phyloP scores from a whole-genome alignment of 2,888 invertebrate species.

The Eupithecia centaureata region DNA sequence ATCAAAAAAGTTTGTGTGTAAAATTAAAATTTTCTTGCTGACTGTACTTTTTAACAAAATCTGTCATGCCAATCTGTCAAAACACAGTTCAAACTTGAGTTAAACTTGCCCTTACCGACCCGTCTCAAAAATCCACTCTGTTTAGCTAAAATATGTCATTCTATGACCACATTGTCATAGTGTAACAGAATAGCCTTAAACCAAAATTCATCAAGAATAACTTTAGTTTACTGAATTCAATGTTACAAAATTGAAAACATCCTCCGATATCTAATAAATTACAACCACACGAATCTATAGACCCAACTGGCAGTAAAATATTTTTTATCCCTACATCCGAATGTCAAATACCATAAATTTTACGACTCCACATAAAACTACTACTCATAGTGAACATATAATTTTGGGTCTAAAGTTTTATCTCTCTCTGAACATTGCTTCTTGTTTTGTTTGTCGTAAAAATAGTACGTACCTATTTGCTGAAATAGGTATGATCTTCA shows the following conservation, averaged over 20 bases:
- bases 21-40: no score
- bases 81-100: no score
- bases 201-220: not conserved
- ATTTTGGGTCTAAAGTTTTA: conserved; percentile 37
- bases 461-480: not conserved
- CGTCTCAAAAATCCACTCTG: no score
- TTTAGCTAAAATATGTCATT: no score
- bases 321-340: conserved; percentile 44
- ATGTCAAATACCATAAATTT: conserved; percentile 46
- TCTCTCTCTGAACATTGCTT: conserved; percentile 19
- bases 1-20: no score
- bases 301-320: conserved; percentile 39
- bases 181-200: no score
- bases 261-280: conserved; percentile 24
- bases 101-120: no score
- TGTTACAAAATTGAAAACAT: conserved; percentile 5
- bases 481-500: not conserved
- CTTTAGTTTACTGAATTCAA: not conserved
- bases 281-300: conserved; percentile 31
- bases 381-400: conserved; percentile 42
- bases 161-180: no score
- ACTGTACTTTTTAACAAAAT: no score
- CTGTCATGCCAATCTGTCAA: no score
- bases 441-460: conserved; percentile 5
- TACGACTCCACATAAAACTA: conserved; percentile 42